These are phyloP conservation scores for Numenius phaeopus DNA, from an alignment of 2,797 vertebrate species.

Conservation along the genomic window DNA sequence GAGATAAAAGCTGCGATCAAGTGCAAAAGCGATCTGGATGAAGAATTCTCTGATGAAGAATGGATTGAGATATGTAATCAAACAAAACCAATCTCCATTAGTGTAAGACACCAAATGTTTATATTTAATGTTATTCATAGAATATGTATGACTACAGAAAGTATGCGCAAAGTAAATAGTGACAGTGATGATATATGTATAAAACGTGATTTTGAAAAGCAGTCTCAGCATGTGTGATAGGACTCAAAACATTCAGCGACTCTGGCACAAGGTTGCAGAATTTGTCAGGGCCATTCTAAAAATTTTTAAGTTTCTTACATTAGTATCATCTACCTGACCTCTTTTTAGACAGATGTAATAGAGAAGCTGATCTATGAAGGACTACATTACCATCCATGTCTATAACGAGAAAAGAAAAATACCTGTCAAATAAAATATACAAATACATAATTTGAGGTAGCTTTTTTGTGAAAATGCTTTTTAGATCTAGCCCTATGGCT, in stretches of 20 bases:
- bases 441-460: neutral
- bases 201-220: conserved; percentile 29
- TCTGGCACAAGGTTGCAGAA: neutral
- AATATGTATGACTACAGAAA: conserved; percentile 63
- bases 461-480: neutral
- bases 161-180: conserved; percentile 27
- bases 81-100: conserved; percentile 67
- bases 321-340: neutral
- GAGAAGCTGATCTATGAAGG: neutral
- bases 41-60: conserved; percentile 69
- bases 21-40: conserved; percentile 50
- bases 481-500: neutral
- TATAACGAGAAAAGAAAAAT: neutral
- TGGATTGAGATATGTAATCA: conserved; percentile 62
- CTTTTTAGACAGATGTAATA: neutral
- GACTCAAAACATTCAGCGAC: neutral
- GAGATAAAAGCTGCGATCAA: conserved; percentile 63
- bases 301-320: neutral
- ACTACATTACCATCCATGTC: neutral
- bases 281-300: neutral
- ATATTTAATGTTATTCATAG: conserved; percentile 65
- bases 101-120: conserved; percentile 62
- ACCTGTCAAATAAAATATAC: neutral
- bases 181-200: conserved; percentile 21
- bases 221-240: neutral